A percentile compares a stretch with the other conserved stretches of the same genome.
These are phyloP conservation scores for Lasiurus borealis DNA, from an alignment of 2,113 vertebrate species.

Conservation along the genomic window DNA sequence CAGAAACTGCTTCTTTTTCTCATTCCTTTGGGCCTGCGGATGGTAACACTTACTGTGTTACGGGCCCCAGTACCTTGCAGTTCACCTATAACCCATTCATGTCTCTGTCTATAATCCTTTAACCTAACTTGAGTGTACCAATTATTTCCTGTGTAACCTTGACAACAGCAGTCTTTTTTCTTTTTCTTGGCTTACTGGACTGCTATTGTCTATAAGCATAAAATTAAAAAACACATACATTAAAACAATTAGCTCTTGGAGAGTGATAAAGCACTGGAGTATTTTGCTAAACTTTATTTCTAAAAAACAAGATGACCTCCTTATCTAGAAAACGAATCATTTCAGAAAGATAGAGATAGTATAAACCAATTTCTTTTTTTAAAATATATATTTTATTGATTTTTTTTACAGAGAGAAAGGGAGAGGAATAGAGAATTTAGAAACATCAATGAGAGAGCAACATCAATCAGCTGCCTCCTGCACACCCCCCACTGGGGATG, in stretches of 20 bases:
- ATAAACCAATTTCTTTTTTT: background rate
- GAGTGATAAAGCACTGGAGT: background rate
- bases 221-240: slow-evolving; percentile 45
- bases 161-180: background rate
- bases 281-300: slow-evolving; percentile 56
- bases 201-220: slow-evolving; percentile 20
- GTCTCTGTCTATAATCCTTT: background rate
- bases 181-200: background rate
- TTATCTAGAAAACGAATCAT: slow-evolving; percentile 50
- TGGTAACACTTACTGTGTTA: background rate
- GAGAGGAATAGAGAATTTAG: too few species aligned
- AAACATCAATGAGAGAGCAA: too few species aligned
- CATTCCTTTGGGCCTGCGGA: background rate
- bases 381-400: too few species aligned
- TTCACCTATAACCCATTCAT: background rate
- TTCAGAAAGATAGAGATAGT: slow-evolving; percentile 44
- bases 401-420: too few species aligned
- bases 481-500: too few species aligned
- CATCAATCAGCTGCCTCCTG: too few species aligned
- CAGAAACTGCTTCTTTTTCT: background rate
- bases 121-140: background rate
- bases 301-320: slow-evolving; percentile 18
- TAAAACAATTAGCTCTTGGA: slow-evolving; percentile 15
- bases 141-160: slow-evolving; percentile 7
- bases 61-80: background rate